Base-by-base conservation (phyloP, 2,797 vertebrate genomes). In the Decapterus maruadsi region DNA sequence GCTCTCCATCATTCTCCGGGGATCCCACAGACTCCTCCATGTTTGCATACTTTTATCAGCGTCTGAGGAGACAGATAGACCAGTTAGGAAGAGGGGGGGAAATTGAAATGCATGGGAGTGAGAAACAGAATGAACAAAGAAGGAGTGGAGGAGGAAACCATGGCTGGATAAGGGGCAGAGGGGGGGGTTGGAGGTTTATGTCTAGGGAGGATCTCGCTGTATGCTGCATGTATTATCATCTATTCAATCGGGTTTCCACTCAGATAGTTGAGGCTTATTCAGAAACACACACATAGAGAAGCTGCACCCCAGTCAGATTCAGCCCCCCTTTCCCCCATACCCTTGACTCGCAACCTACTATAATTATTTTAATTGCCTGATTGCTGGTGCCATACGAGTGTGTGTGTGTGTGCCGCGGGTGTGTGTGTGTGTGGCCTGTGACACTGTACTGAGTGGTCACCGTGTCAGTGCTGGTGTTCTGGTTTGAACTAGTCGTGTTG, bases 181-280 rank as follows among this genome's bases (percentile, higher is more conserved):
- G 70, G 63, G 63, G 77, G 70, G 64, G 4, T 72, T 46, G 73
- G 75, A 75, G 70, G 34, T 8, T 36, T 36, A 36, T 36, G 34
- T 36, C 34, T 36, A 36, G 34, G 77, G 88, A 77, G 81, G 67
- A 87, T 75, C 71, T 66, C 69, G 75, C 78, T 89, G 83, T 90
- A 29, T 75, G 72, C 82, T 87, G 93, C 90, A 92, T 93, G 90
- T 80, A 31, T 81, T 86, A 51, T 75, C 68, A 82, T 63, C 73
- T 77, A 81, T 57, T 63, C 50, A 74, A 74, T 69, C 61, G 61
- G 65, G 67, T 77, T 67, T 85, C 67, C 77, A 72, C 68, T 82
- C 80, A 65, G 77, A 74, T 68, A 84, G 80, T 68, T 68, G 62
- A 78, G 82, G 72, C 74, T 72, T 58, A 82, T 22, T 61, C 57